Evolutionary conservation across 2,888 invertebrate genomes (phyloP).

Genomic region (Meteorus colon): DNA sequence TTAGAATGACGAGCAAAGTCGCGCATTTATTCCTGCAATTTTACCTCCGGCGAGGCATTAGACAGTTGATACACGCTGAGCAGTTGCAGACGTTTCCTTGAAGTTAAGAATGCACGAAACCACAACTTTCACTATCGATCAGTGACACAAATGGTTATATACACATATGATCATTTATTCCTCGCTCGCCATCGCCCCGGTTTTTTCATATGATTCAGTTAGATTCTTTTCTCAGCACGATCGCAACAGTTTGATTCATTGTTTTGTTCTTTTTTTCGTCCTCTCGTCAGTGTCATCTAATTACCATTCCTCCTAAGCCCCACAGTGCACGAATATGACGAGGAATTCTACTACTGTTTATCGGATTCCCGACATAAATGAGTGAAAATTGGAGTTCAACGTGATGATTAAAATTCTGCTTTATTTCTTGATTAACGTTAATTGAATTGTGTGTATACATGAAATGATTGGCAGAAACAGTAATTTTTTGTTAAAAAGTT

Average conservation of each 20-base stretch:
- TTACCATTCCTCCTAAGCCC: background rate
- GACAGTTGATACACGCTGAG: background rate
- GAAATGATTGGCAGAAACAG: background rate
- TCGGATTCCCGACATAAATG: background rate
- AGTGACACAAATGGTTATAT: conserved; percentile 47
- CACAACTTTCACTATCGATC: conserved; percentile 59
- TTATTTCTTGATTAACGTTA: background rate
- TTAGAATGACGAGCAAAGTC: conserved; percentile 29
- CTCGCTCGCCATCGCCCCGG: conserved; percentile 12
- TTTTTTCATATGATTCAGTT: background rate
- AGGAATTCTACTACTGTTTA: background rate
- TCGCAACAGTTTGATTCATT: background rate
- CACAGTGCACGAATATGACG: background rate
- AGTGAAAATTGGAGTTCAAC: background rate
- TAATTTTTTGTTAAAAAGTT: background rate
- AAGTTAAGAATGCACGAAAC: conserved; percentile 9
- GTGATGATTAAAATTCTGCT: background rate
- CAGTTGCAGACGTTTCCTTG: background rate
- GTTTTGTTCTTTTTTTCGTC: conserved; percentile 16
- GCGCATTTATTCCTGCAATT: conserved; percentile 47
- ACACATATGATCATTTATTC: conserved; percentile 15
- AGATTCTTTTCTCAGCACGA: background rate
- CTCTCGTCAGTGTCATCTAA: background rate
- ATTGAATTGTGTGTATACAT: background rate
- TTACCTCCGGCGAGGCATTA: background rate